A percentile compares a stretch with the other conserved stretches of the same genome.
Evolutionary conservation across 2,113 vertebrate species (phyloP).

Genomic region (Delphinus delphis): DNA sequence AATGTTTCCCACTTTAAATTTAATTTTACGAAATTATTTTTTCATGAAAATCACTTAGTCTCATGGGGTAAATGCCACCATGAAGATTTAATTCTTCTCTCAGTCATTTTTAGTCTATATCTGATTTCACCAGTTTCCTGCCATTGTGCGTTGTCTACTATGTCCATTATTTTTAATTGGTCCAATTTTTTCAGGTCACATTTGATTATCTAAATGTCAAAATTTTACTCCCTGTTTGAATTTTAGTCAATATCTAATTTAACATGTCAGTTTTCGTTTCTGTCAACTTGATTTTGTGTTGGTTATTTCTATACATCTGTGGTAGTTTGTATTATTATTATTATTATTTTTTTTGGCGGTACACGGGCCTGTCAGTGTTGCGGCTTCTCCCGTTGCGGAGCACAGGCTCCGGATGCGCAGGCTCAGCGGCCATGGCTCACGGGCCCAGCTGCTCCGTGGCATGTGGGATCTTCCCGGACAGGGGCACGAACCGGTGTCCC

Average conservation of each 20-base stretch:
- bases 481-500: background rate
- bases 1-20: background rate
- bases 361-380: no score
- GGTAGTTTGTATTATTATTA: background rate
- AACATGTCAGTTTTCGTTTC: background rate
- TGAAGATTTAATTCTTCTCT: background rate
- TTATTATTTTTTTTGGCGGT: no score
- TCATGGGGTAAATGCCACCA: background rate
- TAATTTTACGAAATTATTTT: background rate
- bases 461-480: background rate
- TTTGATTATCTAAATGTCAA: background rate
- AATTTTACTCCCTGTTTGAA: background rate
- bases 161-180: background rate
- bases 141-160: background rate
- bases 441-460: no score
- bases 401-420: no score
- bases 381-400: no score
- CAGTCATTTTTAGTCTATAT: background rate
- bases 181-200: background rate
- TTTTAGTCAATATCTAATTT: background rate
- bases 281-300: background rate
- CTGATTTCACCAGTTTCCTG: background rate
- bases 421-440: no score
- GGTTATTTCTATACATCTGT: background rate
- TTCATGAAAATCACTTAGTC: background rate